phyloP scores from a whole-genome alignment of 2,113 vertebrate genomes.

The Megaceryle maxima region DNA sequence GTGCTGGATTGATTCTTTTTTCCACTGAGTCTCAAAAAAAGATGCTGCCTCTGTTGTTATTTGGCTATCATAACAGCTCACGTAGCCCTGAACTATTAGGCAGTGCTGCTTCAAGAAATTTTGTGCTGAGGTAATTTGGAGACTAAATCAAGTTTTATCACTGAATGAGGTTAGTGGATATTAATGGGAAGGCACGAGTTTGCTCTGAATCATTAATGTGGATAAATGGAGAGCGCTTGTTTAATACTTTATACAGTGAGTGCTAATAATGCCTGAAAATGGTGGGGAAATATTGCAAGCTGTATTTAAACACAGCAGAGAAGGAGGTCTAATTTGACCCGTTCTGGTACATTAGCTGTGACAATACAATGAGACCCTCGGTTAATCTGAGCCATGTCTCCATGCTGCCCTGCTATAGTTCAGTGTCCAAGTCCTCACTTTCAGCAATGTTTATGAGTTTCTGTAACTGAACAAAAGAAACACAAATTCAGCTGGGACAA shows the following conservation, averaged over 20 bases:
- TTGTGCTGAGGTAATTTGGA: constrained; percentile 55
- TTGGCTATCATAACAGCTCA: constrained; percentile 39
- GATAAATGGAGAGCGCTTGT: constrained; percentile 13
- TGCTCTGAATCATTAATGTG: constrained; percentile 54
- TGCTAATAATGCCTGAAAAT: constrained; percentile 36
- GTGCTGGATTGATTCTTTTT: constrained; percentile 67
- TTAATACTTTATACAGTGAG: constrained; percentile 24
- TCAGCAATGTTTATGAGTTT: neutral
- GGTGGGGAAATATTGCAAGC: neutral
- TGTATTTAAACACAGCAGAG: constrained; percentile 16
- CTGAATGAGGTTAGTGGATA: constrained; percentile 25
- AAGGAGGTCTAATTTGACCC: neutral
- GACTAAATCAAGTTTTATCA: constrained; percentile 49
- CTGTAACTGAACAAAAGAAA: neutral
- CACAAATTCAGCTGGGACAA: neutral
- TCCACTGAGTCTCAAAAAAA: neutral
- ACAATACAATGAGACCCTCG: neutral
- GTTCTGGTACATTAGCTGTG: neutral
- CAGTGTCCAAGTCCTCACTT: neutral
- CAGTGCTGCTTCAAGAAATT: constrained; percentile 23
- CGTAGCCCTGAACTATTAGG: constrained; percentile 17
- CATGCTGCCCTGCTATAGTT: neutral
- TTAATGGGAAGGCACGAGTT: constrained; percentile 49
- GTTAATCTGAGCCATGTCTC: neutral
- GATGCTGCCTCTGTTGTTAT: constrained; percentile 2